phyloP scores from a whole-genome alignment of 2,113 vertebrate species.

The Dicaeum eximium region DNA sequence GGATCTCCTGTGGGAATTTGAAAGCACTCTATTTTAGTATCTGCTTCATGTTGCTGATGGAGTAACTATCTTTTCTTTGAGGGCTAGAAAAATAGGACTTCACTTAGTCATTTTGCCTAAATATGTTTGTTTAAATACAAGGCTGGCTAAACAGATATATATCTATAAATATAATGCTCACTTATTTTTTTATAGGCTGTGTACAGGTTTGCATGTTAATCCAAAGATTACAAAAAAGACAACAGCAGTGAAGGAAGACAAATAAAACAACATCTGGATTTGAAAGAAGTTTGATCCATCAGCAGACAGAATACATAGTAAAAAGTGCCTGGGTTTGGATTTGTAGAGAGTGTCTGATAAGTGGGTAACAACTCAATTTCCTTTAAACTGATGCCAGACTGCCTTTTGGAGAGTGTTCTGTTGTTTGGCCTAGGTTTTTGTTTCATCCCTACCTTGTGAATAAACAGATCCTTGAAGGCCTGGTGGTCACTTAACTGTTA shows the following conservation, averaged over 20 bases:
- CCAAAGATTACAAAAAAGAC: background rate
- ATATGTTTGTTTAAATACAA: background rate
- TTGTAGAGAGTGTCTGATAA: background rate
- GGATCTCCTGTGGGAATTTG: conserved; percentile 33
- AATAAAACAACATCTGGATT: background rate
- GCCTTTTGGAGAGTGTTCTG: background rate
- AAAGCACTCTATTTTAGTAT: background rate
- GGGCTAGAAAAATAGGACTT: background rate
- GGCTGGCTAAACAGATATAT: background rate
- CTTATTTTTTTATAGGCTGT: background rate
- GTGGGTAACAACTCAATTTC: background rate
- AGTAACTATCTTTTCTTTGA: conserved; percentile 27
- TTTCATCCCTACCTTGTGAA: background rate
- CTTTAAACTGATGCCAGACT: background rate
- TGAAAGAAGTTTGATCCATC: background rate
- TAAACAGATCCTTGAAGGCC: background rate
- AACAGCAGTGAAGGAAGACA: background rate
- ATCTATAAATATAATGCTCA: background rate
- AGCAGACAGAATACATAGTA: background rate
- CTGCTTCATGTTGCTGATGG: background rate
- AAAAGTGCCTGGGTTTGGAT: background rate
- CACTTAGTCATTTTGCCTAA: background rate
- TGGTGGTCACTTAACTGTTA: background rate
- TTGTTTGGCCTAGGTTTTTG: background rate
- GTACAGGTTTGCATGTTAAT: background rate